Percentiles rank a stretch among this genome's conserved stretches.
Conservation (phyloP, 2,888 invertebrate species). For the Eretmocerus hayati region DNA sequence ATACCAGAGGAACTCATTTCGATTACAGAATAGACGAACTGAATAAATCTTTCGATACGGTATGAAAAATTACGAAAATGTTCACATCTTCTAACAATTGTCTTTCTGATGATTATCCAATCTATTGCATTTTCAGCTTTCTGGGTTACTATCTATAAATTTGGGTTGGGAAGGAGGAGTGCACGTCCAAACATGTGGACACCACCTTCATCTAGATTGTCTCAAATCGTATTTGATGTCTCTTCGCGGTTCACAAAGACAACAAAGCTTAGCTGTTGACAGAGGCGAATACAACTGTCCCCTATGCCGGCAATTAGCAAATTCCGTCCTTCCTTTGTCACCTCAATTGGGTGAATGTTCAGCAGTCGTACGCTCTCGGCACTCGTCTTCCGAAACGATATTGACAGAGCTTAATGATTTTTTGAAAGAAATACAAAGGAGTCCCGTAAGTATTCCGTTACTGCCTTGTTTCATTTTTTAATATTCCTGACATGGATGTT, state of each 20-base stretch:
- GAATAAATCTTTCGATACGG: slow-evolving; percentile 68
- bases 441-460: slow-evolving; percentile 52
- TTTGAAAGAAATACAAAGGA: slow-evolving; percentile 61
- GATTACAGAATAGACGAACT: slow-evolving; percentile 71
- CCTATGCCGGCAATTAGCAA: slow-evolving; percentile 85
- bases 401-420: slow-evolving; percentile 53
- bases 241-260: slow-evolving; percentile 67
- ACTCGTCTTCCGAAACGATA: slow-evolving; percentile 48
- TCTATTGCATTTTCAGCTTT: too few species aligned
- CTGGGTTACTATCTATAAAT: slow-evolving; percentile 73
- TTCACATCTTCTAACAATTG: not conserved
- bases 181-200: slow-evolving; percentile 92
- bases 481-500: not conserved
- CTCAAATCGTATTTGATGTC: slow-evolving; percentile 85
- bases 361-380: slow-evolving; percentile 57
- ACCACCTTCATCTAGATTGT: slow-evolving; percentile 92
- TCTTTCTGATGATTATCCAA: too few species aligned
- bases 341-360: slow-evolving; percentile 63
- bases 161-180: slow-evolving; percentile 88
- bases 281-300: slow-evolving; percentile 92
- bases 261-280: slow-evolving; percentile 63
- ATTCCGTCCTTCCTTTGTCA: slow-evolving; percentile 80
- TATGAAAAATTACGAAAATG: slow-evolving; percentile 32
- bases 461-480: not conserved
- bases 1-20: slow-evolving; percentile 68